Evolutionary conservation across 2,888 invertebrate genomes (phyloP).

Genomic region (Ectemnius cavifrons): DNA sequence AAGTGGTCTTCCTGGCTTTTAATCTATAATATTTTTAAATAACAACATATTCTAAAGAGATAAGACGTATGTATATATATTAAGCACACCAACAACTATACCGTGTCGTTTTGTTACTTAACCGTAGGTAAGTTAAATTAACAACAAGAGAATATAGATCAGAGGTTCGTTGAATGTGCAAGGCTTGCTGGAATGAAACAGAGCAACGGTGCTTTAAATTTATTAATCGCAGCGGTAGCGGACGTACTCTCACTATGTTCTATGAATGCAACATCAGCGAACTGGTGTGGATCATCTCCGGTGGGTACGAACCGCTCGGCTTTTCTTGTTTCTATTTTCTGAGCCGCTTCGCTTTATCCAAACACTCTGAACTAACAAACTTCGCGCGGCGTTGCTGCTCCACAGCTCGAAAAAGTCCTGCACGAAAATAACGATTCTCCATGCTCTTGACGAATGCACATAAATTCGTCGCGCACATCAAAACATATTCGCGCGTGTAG

Average conservation of each 20-base stretch:
- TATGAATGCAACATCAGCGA: conserved; percentile 42
- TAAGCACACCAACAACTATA: too few relatives aligned
- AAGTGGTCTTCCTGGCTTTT: too few relatives aligned
- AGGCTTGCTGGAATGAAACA: background rate
- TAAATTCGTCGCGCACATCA: too few relatives aligned
- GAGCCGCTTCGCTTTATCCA: conserved; percentile 51
- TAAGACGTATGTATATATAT: too few relatives aligned
- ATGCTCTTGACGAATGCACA: conserved; percentile 33
- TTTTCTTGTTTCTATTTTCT: conserved; percentile 50
- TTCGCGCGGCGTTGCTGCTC: conserved; percentile 17
- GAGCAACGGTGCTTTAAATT: conserved; percentile 23
- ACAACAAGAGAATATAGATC: background rate
- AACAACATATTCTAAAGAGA: too few relatives aligned
- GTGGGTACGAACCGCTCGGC: conserved; percentile 44
- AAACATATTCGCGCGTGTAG: too few relatives aligned
- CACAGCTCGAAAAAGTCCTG: background rate
- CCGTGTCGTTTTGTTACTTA: background rate
- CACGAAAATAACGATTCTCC: conserved; percentile 35
- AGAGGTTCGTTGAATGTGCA: background rate
- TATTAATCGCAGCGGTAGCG: conserved; percentile 38
- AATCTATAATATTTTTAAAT: too few relatives aligned
- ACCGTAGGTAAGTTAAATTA: conserved; percentile 12
- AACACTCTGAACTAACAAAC: conserved; percentile 61
- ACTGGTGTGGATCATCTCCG: conserved; percentile 48
- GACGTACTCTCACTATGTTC: background rate